phyloP scores from a whole-genome alignment of 2,113 vertebrate species.

The Antigone vipio region DNA sequence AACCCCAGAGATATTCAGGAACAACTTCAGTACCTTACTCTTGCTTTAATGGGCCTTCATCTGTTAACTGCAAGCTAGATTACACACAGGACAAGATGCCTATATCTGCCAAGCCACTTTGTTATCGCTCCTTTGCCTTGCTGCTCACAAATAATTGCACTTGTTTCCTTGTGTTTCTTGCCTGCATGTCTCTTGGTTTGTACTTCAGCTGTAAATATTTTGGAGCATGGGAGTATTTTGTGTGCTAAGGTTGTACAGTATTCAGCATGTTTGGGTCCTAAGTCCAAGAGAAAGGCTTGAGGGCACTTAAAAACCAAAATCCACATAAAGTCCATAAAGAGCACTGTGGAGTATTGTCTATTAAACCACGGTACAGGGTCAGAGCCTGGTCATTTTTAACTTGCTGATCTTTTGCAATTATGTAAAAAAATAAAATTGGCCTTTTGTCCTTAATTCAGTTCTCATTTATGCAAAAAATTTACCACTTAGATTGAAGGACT shows the following conservation, averaged over 20 bases:
- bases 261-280: neutral
- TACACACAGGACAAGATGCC: neutral
- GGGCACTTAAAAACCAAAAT: neutral
- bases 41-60: neutral
- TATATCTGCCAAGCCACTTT: neutral
- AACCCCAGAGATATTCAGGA: neutral
- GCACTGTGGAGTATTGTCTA: neutral
- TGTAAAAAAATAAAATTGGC: neutral
- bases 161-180: neutral
- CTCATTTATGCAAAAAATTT: neutral
- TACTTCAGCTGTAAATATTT: neutral
- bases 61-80: neutral
- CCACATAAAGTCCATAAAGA: neutral
- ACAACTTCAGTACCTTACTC: neutral
- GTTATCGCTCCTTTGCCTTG: neutral
- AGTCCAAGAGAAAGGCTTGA: neutral
- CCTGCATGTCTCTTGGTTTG: neutral
- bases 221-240: neutral
- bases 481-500: neutral
- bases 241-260: neutral
- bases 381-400: neutral
- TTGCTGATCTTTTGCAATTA: neutral
- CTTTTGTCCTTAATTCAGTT: neutral
- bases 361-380: neutral
- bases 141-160: neutral